phyloP scores from a whole-genome alignment of 2,113 vertebrate genomes.

The Osmerus mordax region DNA sequence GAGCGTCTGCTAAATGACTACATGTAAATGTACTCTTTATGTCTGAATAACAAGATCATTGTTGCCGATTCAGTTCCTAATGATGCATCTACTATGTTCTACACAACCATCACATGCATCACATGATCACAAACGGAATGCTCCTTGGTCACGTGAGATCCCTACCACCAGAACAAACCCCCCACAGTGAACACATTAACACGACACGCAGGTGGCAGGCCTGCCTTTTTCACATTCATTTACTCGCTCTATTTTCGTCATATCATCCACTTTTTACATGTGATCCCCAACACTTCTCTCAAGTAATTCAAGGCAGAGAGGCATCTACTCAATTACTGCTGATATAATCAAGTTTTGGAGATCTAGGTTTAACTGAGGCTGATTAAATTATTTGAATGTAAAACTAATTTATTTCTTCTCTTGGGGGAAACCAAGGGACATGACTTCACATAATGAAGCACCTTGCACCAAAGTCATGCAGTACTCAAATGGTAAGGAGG shows the following conservation, averaged over 20 bases:
- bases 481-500: not conserved
- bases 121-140: too few species aligned
- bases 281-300: not conserved
- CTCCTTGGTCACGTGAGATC: too few species aligned
- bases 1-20: too few species aligned
- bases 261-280: conserved; percentile 23
- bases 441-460: conserved; percentile 45
- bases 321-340: conserved; percentile 50
- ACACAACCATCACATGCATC: too few species aligned
- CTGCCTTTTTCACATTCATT: not conserved
- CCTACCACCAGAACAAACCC: too few species aligned
- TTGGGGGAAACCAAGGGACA: conserved; percentile 38
- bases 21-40: too few species aligned
- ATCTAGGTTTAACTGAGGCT: conserved; percentile 37
- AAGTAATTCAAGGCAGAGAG: conserved; percentile 34
- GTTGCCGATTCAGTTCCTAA: too few species aligned
- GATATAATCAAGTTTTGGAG: conserved; percentile 52
- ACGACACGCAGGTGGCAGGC: too few species aligned
- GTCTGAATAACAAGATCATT: too few species aligned
- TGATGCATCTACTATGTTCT: too few species aligned
- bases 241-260: conserved; percentile 8
- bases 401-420: conserved; percentile 61
- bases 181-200: too few species aligned
- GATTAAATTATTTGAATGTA: conserved; percentile 49
- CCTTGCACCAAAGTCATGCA: not conserved